phyloP scores from a whole-genome alignment of 2,888 invertebrate genomes.

The Baronia brevicornis region DNA sequence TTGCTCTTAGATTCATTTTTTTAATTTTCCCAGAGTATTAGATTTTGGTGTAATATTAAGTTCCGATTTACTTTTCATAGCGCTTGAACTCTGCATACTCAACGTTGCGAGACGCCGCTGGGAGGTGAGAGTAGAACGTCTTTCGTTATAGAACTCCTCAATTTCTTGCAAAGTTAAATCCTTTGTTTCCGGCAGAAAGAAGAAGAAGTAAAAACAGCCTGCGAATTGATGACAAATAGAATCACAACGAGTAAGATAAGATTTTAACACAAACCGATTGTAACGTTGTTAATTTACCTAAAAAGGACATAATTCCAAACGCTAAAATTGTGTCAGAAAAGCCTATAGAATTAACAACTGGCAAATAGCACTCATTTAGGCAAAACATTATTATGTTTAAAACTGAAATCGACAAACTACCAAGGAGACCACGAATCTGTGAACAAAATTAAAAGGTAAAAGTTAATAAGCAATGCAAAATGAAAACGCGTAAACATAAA shows the following conservation, averaged over 20 bases:
- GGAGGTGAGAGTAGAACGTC: conserved; percentile 54
- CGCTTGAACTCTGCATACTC: conserved; percentile 14
- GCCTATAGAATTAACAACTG: no score
- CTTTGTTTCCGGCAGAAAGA: conserved; percentile 78
- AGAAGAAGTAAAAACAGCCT: conserved; percentile 72
- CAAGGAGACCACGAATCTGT: conserved; percentile 76
- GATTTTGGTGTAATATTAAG: no score
- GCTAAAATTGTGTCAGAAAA: conserved; percentile 24
- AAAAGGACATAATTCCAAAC: conserved; percentile 12
- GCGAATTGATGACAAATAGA: conserved; percentile 20
- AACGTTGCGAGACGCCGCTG: conserved; percentile 31
- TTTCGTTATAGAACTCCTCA: conserved; percentile 78
- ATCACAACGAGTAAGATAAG: no score
- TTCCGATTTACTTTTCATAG: conserved; percentile 13
- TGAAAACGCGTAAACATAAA: no score
- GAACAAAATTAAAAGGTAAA: conserved; percentile 19
- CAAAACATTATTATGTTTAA: conserved; percentile 33
- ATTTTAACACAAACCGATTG: no score
- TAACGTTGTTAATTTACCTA: conserved; percentile 4
- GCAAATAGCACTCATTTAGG: conserved; percentile 29
- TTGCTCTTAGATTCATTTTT: no score
- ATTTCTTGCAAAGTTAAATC: conserved; percentile 78
- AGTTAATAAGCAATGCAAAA: conserved; percentile 1
- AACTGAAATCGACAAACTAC: conserved; percentile 70
- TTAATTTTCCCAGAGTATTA: no score